phyloP scores from a whole-genome alignment of 1,140 invertebrate genomes.

The Pteromalus puparum region DNA sequence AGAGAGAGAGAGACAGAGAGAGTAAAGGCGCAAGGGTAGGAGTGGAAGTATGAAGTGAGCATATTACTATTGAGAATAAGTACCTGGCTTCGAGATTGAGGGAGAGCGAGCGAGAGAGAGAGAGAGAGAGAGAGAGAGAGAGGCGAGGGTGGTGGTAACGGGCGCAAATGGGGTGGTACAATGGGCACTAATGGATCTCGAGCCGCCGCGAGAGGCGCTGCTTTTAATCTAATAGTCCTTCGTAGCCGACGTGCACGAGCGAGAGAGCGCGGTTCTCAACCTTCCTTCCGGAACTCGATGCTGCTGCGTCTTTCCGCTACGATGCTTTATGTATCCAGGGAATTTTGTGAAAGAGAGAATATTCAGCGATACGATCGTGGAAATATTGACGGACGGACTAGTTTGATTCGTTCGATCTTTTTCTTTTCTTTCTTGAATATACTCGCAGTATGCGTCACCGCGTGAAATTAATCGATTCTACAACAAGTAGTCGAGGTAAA shows the following conservation, averaged over 20 bases:
- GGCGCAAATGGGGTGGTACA: slow-evolving; percentile 74
- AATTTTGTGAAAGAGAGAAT: too few species aligned
- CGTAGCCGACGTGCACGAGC: slow-evolving; percentile 62
- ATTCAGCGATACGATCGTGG: too few species aligned
- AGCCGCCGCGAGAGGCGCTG: slow-evolving; percentile 75
- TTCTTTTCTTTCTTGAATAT: too few species aligned
- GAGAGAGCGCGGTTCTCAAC: neutral
- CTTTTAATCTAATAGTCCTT: slow-evolving; percentile 77
- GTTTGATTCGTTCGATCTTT: too few species aligned
- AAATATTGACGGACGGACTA: too few species aligned
- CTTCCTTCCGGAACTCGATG: slow-evolving; percentile 44
- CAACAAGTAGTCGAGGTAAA: too few species aligned
- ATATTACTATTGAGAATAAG: slow-evolving; percentile 77
- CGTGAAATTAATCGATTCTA: too few species aligned
- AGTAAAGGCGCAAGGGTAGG: slow-evolving; percentile 57
- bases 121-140: slow-evolving; percentile 56
- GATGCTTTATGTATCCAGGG: too few species aligned
- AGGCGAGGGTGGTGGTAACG: slow-evolving; percentile 61
- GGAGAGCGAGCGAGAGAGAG: slow-evolving; percentile 56
- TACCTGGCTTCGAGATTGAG: slow-evolving; percentile 74
- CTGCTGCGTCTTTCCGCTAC: neutral
- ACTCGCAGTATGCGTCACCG: too few species aligned
- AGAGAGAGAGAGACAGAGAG: slow-evolving; percentile 41
- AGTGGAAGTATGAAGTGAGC: slow-evolving; percentile 74
- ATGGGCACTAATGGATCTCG: slow-evolving; percentile 76